Evolutionary conservation across 2,797 vertebrate species (phyloP).

Genomic region (Sitta carolinensis): DNA sequence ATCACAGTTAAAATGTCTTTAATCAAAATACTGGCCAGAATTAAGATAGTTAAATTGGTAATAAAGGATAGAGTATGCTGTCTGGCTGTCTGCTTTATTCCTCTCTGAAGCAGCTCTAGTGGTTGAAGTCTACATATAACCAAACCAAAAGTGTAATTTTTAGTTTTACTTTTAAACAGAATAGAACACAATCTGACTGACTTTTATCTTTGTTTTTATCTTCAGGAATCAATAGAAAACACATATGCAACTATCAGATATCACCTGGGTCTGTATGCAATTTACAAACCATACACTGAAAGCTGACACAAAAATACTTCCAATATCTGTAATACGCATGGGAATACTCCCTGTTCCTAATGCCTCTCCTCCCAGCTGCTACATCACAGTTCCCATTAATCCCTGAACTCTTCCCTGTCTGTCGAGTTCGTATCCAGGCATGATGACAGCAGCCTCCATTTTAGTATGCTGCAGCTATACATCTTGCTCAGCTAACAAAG

Average conservation of each 20-base stretch:
- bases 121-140: not conserved
- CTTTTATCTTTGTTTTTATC: not conserved
- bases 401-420: not conserved
- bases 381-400: not conserved
- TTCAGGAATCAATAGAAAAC: not conserved
- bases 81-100: not conserved
- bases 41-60: not conserved
- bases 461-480: not conserved
- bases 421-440: not conserved
- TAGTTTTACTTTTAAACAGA: not conserved
- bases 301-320: not conserved
- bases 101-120: not conserved
- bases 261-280: not conserved
- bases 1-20: not conserved
- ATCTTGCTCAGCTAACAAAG: not conserved
- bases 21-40: not conserved
- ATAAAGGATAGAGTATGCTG: not conserved
- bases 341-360: not conserved
- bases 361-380: not conserved
- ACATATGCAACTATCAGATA: not conserved
- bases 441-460: conserved; percentile 22
- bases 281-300: not conserved
- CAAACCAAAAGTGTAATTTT: not conserved
- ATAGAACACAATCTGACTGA: not conserved
- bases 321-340: not conserved